Conservation (phyloP, 2,888 invertebrate species). For the Erebia aethiops region DNA sequence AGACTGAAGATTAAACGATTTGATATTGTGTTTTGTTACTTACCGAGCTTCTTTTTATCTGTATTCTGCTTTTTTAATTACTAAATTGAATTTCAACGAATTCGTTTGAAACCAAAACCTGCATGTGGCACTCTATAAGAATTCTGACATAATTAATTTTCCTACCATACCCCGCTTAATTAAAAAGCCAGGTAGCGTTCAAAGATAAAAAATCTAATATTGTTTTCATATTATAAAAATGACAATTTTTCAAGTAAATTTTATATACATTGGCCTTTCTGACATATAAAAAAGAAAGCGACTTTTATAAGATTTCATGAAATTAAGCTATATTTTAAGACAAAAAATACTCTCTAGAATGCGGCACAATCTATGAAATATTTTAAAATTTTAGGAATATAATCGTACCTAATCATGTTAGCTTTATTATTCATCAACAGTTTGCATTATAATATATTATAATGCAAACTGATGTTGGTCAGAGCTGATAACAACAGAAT, state of each 20-base stretch:
- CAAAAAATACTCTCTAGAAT: too few relatives aligned
- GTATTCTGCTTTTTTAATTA: too few relatives aligned
- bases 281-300: too few relatives aligned
- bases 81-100: neutral
- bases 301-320: too few relatives aligned
- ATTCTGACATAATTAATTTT: neutral
- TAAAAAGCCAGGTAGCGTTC: neutral
- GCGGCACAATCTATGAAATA: too few relatives aligned
- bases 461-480: conserved; percentile 16
- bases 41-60: too few relatives aligned
- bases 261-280: too few relatives aligned
- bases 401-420: neutral
- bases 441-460: conserved; percentile 1
- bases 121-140: neutral
- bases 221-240: too few relatives aligned
- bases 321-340: too few relatives aligned
- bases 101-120: neutral
- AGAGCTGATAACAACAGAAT: conserved; percentile 15
- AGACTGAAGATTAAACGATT: too few relatives aligned
- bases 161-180: neutral
- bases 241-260: too few relatives aligned
- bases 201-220: neutral
- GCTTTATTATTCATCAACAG: conserved; percentile 2
- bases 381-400: neutral
- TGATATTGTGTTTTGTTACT: too few relatives aligned